These are phyloP conservation scores for Sebastes taczanowskii DNA, from an alignment of 2,797 vertebrate genomes.

Conservation along the genomic window DNA sequence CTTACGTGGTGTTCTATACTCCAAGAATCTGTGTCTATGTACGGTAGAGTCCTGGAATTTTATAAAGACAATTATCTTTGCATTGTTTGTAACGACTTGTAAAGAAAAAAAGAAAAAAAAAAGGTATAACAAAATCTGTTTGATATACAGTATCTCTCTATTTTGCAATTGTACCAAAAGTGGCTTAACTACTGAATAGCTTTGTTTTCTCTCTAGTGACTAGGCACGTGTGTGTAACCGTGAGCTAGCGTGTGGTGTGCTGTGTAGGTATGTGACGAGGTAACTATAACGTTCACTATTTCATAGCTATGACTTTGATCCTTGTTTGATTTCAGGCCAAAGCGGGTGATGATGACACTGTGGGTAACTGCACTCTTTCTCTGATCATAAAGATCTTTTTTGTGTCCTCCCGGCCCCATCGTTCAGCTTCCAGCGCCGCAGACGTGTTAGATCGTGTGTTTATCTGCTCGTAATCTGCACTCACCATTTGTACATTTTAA, in stretches of 20 bases:
- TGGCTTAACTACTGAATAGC: conserved; percentile 97
- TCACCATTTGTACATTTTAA: conserved; percentile 16
- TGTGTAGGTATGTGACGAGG: conserved; percentile 87
- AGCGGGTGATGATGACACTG: conserved; percentile 72
- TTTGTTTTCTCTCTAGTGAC: conserved; percentile 88
- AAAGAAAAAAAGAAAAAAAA: conserved; percentile 73
- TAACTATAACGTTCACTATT: conserved; percentile 81
- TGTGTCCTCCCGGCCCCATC: conserved; percentile 32
- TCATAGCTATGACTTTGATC: conserved; percentile 76
- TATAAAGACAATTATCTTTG: conserved; percentile 93
- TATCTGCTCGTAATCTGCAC: conserved; percentile 23
- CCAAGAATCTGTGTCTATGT: conserved; percentile 89
- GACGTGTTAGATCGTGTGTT: conserved; percentile 17
- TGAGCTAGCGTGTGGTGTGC: conserved; percentile 84
- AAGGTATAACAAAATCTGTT: conserved; percentile 85
- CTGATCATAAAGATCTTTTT: conserved; percentile 41
- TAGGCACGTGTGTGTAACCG: conserved; percentile 84
- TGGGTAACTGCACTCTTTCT: conserved; percentile 64
- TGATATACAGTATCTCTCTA: conserved; percentile 90
- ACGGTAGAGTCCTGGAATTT: conserved; percentile 93
- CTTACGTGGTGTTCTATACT: conserved; percentile 83
- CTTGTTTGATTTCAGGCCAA: conserved; percentile 69
- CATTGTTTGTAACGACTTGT: conserved; percentile 93
- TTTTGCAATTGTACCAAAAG: conserved; percentile 99
- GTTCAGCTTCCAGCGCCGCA: conserved; percentile 27